Evolutionary conservation across 2,113 vertebrate genomes (phyloP), one percentile per base, ranked within the genome.

Genomic region (mouse (Mus musculus)): DNA sequence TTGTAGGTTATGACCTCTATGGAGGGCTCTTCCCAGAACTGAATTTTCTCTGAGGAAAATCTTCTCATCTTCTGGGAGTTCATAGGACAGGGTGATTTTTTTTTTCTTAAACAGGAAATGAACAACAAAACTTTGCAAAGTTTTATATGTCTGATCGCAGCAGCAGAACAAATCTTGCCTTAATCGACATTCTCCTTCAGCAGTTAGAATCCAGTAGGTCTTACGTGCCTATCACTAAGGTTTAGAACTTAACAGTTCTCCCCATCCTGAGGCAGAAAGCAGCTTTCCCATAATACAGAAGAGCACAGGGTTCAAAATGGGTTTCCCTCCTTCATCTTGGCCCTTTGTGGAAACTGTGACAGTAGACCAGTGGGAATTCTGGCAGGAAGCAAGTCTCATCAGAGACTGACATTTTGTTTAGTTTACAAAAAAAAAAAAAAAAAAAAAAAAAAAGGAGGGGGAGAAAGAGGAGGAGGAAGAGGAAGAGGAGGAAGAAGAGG

Each of bases 301-400:
- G 84, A 82, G 89, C 73, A 88, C 69, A 96, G 78, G 33, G n/a
- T 84, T 97, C 86, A 73, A 61, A 90, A 89, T 5, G 77, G 82
- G 90, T 87, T 63, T 96, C 95, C 88, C 92, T 92, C 86, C 96
- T 97, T 95, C 93, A 90, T 81, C 63, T 0, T 39, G 85, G 95
- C 61, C 92, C 93, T 97, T 82, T 94, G 95, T 96, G 82, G 96
- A 97, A 96, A 95, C 71, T 95, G 81, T 17, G 9, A 96, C 95
- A 97, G 86, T 59, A 19, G 78, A 71, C 88, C 95, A 96, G 88
- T 97, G 97, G 97, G 97, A 97, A 97, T 97, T 97, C 96, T 96
- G 92, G 92, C 92, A 97, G 94, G 97, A 96, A 97, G 86, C 78
- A 88, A 49, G 92, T 97, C 95, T 88, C 97, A 96, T 75, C 84